Evolutionary conservation across 2,113 vertebrate genomes (phyloP).

Genomic region (Paracanthobrama guichenoti): DNA sequence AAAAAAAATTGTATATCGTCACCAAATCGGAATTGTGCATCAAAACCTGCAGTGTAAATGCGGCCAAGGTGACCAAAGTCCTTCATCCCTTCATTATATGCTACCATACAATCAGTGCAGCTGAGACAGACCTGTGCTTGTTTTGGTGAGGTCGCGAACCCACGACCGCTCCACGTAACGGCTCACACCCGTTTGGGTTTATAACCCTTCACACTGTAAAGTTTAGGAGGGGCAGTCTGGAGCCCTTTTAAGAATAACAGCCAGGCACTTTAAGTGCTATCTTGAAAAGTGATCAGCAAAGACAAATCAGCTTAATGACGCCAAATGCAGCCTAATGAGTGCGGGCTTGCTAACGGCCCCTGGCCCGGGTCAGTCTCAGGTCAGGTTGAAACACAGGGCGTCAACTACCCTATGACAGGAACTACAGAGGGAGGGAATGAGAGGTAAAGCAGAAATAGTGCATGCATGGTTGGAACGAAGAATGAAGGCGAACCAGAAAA

Average conservation of each 20-base stretch:
- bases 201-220: conserved; percentile 68
- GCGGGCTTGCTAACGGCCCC: conserved; percentile 45
- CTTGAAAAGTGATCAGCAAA: conserved; percentile 81
- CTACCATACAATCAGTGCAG: neutral
- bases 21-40: no score
- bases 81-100: neutral
- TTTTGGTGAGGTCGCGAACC: conserved; percentile 63
- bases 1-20: no score
- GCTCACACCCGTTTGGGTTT: conserved; percentile 63
- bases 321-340: conserved; percentile 79
- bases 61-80: neutral
- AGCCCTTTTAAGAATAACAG: conserved; percentile 69
- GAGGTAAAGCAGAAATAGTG: neutral
- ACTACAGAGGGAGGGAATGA: neutral
- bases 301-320: conserved; percentile 77
- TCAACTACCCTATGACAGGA: conserved; percentile 45
- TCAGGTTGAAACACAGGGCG: conserved; percentile 70
- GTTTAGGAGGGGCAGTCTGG: conserved; percentile 66
- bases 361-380: conserved; percentile 54
- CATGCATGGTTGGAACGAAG: neutral
- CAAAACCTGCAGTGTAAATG: no score
- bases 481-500: conserved; percentile 35
- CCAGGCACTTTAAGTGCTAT: conserved; percentile 76
- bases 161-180: conserved; percentile 50
- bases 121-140: conserved; percentile 45